These are phyloP conservation scores for Peromyscus melanophrys DNA, from an alignment of 2,797 vertebrate genomes.

Conservation along the genomic window DNA sequence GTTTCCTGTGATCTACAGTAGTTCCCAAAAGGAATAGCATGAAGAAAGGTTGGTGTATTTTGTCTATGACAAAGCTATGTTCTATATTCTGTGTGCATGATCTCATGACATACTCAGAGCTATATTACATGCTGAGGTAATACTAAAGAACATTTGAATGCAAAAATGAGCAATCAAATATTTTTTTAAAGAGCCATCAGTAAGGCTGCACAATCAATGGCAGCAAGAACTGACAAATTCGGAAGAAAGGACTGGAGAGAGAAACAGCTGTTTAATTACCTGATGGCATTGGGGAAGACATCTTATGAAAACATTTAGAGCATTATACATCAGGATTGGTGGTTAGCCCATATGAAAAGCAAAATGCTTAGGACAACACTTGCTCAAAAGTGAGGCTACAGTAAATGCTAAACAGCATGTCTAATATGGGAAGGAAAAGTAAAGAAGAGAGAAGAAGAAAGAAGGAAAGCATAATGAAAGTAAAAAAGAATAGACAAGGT, in stretches of 20 bases:
- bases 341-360: neutral
- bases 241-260: neutral
- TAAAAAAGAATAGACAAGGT: neutral
- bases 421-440: neutral
- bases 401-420: neutral
- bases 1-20: neutral
- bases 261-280: neutral
- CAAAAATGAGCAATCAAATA: neutral
- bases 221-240: neutral
- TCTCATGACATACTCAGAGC: neutral
- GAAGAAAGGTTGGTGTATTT: neutral
- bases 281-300: neutral
- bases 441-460: neutral
- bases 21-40: neutral
- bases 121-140: fast-evolving
- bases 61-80: neutral
- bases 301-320: neutral
- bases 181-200: neutral
- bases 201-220: neutral
- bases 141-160: neutral
- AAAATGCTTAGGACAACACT: neutral
- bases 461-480: neutral
- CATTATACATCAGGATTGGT: neutral
- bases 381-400: neutral
- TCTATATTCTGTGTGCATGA: too few relatives aligned